Evolutionary conservation across 1,140 invertebrate species (phyloP).

Genomic region (Drosophila tristis): DNA sequence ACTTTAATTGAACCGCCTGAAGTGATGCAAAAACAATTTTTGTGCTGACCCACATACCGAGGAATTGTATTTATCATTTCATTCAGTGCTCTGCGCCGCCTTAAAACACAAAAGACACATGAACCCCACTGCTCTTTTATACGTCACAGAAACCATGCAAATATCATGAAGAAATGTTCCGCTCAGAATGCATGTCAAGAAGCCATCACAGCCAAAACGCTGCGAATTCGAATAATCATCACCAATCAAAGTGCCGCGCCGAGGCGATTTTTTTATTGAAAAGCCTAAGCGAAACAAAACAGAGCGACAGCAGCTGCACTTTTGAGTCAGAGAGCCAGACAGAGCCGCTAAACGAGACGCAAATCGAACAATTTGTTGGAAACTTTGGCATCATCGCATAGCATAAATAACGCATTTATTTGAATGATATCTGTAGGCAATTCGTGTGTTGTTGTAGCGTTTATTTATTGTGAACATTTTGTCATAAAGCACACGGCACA

Average conservation of each 20-base stretch:
- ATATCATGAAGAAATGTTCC: conserved; percentile 27
- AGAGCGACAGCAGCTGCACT: conserved; percentile 67
- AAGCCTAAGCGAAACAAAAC: conserved; percentile 30
- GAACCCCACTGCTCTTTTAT: conserved; percentile 22
- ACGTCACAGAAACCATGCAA: conserved; percentile 10
- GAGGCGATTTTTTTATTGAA: conserved; percentile 64
- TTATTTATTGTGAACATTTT: conserved; percentile 77
- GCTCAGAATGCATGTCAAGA: conserved; percentile 58
- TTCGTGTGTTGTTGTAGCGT: conserved; percentile 59
- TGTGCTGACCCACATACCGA: conserved; percentile 64
- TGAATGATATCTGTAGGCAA: conserved; percentile 55
- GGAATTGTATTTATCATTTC: conserved; percentile 49
- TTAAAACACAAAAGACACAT: conserved; percentile 46
- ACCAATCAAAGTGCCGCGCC: conserved; percentile 56
- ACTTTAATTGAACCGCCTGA: conserved; percentile 63
- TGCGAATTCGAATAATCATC: conserved; percentile 58
- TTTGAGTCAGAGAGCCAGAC: conserved; percentile 38
- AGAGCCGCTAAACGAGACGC: conserved; percentile 20
- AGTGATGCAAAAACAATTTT: conserved; percentile 21
- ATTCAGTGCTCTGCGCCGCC: conserved; percentile 26
- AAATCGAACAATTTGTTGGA: conserved; percentile 56
- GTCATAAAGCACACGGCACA: conserved; percentile 65
- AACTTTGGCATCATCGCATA: conserved; percentile 66
- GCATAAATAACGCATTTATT: conserved; percentile 62
- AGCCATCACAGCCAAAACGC: conserved; percentile 35